These are phyloP conservation scores for Octodon degus DNA, from an alignment of 2,113 vertebrate species.

Conservation along the genomic window DNA sequence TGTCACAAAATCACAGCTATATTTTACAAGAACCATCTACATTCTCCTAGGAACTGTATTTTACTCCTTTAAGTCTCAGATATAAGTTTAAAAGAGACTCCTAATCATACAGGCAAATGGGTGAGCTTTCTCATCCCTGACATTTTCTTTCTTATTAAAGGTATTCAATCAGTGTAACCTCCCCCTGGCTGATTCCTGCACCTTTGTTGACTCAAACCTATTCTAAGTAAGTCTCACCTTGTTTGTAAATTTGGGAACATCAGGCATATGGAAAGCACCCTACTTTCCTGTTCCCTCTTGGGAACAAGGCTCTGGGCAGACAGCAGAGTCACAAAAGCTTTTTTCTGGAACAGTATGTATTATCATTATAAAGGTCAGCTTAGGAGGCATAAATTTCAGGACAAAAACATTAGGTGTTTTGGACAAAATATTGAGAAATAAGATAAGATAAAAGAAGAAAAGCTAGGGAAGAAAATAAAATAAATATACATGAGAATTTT, in stretches of 20 bases:
- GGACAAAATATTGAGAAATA: neutral
- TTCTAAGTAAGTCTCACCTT: no score
- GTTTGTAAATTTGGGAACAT: no score
- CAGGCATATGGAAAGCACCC: neutral
- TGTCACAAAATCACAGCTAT: neutral
- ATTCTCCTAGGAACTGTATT: neutral
- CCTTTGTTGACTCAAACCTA: neutral
- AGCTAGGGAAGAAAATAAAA: neutral
- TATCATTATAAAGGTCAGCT: neutral
- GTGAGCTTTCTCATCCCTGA: neutral
- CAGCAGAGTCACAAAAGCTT: neutral
- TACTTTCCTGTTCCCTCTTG: neutral
- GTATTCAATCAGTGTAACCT: neutral
- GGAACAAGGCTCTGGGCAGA: neutral
- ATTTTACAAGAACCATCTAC: neutral
- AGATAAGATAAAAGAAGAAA: neutral
- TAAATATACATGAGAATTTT: neutral
- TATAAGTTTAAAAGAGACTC: neutral
- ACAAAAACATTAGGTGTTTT: neutral
- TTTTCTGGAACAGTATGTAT: neutral
- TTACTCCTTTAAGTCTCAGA: neutral
- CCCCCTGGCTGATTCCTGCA: neutral
- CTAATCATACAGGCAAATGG: neutral
- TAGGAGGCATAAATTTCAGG: neutral
- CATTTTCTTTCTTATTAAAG: neutral